Evolutionary conservation across 2,797 vertebrate genomes (phyloP).

Genomic region (Scleropages formosus): DNA sequence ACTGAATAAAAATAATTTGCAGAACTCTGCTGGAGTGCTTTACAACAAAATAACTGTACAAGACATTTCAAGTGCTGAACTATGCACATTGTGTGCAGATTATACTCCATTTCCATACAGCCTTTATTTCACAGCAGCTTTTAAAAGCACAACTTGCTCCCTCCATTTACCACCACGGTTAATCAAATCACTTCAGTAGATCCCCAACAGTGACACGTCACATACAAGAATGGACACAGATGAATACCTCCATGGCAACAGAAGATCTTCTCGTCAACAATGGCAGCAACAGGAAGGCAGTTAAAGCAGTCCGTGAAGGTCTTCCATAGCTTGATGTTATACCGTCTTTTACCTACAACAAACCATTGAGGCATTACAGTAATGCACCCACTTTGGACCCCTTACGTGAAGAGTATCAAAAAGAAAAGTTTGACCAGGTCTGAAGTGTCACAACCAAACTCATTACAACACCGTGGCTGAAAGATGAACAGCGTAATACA

Average conservation of each 20-base stretch:
- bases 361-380: neutral
- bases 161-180: too few relatives aligned
- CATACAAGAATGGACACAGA: slow-evolving; percentile 16
- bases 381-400: neutral
- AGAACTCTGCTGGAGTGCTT: too few relatives aligned
- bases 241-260: slow-evolving; percentile 76
- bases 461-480: neutral
- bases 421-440: neutral
- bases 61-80: too few relatives aligned
- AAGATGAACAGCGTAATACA: neutral
- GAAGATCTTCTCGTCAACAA: slow-evolving; percentile 85
- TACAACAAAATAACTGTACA: too few relatives aligned
- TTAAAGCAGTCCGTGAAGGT: slow-evolving; percentile 98
- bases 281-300: slow-evolving; percentile 93
- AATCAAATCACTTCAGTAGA: too few relatives aligned
- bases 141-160: too few relatives aligned
- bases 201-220: neutral
- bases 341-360: slow-evolving; percentile 85
- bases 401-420: neutral
- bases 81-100: too few relatives aligned
- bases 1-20: too few relatives aligned
- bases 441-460: neutral
- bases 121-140: too few relatives aligned
- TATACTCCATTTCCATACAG: too few relatives aligned
- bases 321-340: slow-evolving; percentile 98